Evolutionary conservation across 2,113 vertebrate genomes (phyloP).

Genomic region (Nansenia antarctica): DNA sequence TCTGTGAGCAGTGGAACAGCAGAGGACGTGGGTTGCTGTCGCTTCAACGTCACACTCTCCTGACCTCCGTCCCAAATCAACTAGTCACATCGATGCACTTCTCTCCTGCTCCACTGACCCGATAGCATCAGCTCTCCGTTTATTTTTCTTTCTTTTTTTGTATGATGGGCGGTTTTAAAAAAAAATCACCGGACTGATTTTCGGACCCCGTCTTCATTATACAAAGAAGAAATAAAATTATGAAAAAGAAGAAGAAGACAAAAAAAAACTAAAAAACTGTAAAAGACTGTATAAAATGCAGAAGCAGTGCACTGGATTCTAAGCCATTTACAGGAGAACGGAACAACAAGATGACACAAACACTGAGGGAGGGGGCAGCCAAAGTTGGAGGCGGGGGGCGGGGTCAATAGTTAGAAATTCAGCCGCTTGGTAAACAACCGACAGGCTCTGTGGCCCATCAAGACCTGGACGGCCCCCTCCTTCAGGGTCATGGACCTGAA

Average conservation of each 20-base stretch:
- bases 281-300: neutral
- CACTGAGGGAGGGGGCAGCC: conserved; percentile 2
- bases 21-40: too few relatives aligned
- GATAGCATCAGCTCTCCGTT: neutral
- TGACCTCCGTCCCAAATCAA: neutral
- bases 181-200: neutral
- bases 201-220: neutral
- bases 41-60: neutral
- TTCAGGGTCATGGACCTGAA: conserved; percentile 45
- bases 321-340: conserved; percentile 69
- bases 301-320: conserved; percentile 72
- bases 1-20: neutral
- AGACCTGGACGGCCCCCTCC: conserved; percentile 18
- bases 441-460: neutral
- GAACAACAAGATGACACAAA: neutral
- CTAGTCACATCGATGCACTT: neutral
- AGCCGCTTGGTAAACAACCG: neutral
- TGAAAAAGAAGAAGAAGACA: neutral
- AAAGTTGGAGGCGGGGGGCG: too few relatives aligned
- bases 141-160: neutral
- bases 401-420: neutral
- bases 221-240: neutral
- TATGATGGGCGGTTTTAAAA: neutral
- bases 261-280: neutral
- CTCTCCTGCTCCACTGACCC: neutral